These are phyloP conservation scores for Mycetomoellerius zeteki DNA, from an alignment of 1,140 invertebrate species.

Conservation along the genomic window DNA sequence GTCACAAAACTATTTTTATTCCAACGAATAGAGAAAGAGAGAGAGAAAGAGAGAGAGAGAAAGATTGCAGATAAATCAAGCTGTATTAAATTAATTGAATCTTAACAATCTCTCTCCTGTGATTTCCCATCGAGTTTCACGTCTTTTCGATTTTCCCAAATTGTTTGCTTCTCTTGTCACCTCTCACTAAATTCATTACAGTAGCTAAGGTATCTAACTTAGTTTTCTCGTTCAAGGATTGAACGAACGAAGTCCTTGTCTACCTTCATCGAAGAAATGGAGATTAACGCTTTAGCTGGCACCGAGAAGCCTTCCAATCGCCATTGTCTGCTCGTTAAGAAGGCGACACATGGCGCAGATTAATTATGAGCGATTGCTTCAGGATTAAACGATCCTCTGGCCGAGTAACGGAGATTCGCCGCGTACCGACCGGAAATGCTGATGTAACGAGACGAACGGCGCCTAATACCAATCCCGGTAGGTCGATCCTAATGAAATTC, in stretches of 20 bases:
- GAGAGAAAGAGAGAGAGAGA: too few relatives aligned
- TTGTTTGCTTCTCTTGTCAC: conserved; percentile 19
- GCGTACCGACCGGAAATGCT: conserved; percentile 62
- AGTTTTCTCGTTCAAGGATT: neutral
- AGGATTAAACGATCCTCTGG: conserved; percentile 55
- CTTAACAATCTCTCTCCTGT: conserved; percentile 4
- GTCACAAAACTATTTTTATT: too few relatives aligned
- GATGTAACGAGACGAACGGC: conserved; percentile 62
- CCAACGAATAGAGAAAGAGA: too few relatives aligned
- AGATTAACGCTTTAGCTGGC: conserved; percentile 56
- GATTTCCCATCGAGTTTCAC: neutral
- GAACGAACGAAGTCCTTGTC: conserved; percentile 36
- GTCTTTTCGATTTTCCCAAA: neutral
- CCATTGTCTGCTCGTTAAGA: conserved; percentile 63
- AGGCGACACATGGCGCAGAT: conserved; percentile 63
- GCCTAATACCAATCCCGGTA: conserved; percentile 49
- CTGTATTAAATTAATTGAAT: neutral
- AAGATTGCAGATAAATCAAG: neutral
- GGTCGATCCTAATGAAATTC: conserved; percentile 85
- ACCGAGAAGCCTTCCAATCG: conserved; percentile 30
- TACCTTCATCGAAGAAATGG: conserved; percentile 39
- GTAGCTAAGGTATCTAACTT: conserved; percentile 9
- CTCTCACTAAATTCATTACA: neutral
- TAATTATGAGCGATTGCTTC: conserved; percentile 65
- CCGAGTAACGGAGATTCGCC: conserved; percentile 55